Evolutionary conservation across 2,888 invertebrate species (phyloP).

Genomic region (Spilarctia lutea): DNA sequence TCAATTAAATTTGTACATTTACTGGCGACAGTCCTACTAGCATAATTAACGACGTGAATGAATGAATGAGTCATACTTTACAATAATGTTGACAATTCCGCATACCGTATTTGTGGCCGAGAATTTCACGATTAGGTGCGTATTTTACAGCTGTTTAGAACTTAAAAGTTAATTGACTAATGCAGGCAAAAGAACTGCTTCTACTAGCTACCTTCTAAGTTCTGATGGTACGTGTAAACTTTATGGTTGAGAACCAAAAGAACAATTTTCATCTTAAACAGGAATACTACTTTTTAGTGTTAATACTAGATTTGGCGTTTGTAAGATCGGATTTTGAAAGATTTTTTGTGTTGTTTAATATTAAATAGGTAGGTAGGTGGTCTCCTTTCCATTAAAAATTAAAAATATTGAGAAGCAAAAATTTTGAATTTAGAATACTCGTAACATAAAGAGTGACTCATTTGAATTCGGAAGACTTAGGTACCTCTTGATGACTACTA

Average conservation of each 20-base stretch:
- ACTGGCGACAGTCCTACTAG: neutral
- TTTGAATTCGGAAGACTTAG: neutral
- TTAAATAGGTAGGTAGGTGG: no score
- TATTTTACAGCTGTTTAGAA: neutral
- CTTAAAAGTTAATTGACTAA: neutral
- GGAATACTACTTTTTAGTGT: neutral
- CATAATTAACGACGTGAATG: constrained; percentile 9
- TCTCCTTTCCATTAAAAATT: no score
- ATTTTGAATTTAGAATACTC: no score
- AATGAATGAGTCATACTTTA: constrained; percentile 11
- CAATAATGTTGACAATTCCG: constrained; percentile 5
- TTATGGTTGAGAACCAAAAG: neutral
- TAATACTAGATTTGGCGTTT: neutral
- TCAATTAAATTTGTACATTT: neutral
- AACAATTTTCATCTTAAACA: neutral
- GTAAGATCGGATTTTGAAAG: neutral
- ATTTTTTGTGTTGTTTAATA: no score
- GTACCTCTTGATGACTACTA: neutral
- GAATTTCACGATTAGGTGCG: neutral
- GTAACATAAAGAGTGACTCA: no score
- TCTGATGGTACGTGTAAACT: neutral
- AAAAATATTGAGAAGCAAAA: no score
- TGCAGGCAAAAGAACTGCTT: neutral
- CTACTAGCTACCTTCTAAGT: neutral
- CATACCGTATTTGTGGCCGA: neutral